Evolutionary conservation across 1,140 invertebrate genomes (phyloP), one percentile per base, ranked within the genome.

Genomic region (Diorhabda sublineata): DNA sequence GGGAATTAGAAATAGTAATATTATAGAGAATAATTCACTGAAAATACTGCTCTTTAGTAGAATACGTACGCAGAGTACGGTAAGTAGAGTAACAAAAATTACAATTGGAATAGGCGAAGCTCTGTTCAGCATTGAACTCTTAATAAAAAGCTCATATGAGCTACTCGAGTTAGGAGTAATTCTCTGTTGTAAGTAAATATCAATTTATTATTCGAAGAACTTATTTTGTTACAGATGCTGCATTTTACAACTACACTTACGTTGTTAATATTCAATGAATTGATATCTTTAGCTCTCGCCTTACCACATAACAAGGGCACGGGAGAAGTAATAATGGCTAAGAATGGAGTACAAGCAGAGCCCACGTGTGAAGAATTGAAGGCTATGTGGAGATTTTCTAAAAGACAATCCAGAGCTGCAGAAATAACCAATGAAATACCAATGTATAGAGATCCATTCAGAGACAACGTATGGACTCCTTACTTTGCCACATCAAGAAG

Each of bases 311-410:
- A 66, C 5, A 79, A 77, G 65, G 73, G 71, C 56, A 70, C 74
- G 7, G 74, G 76, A 42, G 80, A 80, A 74, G 80, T 79, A 58
- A 66, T 66, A n/a, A 66, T 65, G 11, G 66, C 58, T 45, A 80
- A 80, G 71, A 75, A 75, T 71, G 74, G 60, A 7, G 64, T 76
- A 26, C 73, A 71, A 42, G 77, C 78, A 9, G 94, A 96, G 76
- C 94, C 94, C 0, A 90, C 87, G 43, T 96, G 94, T 80, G 92
- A 94, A 66, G 90, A 95, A 81, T 84, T 96, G 45, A 88, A 92
- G 62, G 91, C 91, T 3, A 95, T 96, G 93, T 96, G 93, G 94
- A 88, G 92, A 78, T 93, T 94, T 82, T 94, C 92, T 26, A 93
- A 93, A 80, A 82, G 93, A 66, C 93, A 95, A 82, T 92, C 91